Base-by-base conservation (phyloP, 2,113 vertebrate genomes). In the Elachura formosa region DNA sequence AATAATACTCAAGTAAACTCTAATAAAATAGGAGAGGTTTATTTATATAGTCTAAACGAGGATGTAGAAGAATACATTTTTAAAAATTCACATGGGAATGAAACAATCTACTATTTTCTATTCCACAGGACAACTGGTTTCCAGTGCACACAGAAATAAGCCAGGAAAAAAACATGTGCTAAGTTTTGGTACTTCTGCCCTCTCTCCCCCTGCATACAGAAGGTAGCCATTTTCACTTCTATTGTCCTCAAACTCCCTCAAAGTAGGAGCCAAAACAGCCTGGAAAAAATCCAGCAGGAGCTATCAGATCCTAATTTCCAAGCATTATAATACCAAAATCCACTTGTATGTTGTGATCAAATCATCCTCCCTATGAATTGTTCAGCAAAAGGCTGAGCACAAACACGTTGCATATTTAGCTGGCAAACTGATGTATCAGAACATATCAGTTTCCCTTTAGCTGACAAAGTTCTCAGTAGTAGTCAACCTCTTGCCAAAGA, bases 401-500 rank as follows among this genome's bases (percentile, higher is more conserved):
- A 73, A 82, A 54, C 46, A 76, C 1, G 18, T 10, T 58, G 61
- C 25, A 48, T 54, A 79, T 72, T 72, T 72, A 76, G 34, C n/a
- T 29, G 67, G 34, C 33, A 74, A 91, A 81, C 67, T 40, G 46
- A 91, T 5, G 1, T 59, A 92, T 46, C 54, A 49, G 54, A 87
- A 64, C n/a, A 2, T 23, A 67, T 46, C 63, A 38, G 54, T 51
- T 74, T 90, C 67, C 21, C 46, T 91, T 58, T 1, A 72, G n/a
- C 4, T 58, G 43, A 93, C 6, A 0, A 64, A 76, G 81, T 64
- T 94, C 67, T 91, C 62, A 46, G 45, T 23, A 79, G 45, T 31
- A 89, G 68, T 41, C 62, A 80, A 38, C 24, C 54, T 45, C 69
- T 64, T 79, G 84, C 85, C 46, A 83, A 95, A 93, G 48, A 40